Percentiles rank a stretch among this genome's conserved stretches.
Evolutionary conservation across 2,113 vertebrate genomes (phyloP).

Genomic region (Megaleporinus macrocephalus): DNA sequence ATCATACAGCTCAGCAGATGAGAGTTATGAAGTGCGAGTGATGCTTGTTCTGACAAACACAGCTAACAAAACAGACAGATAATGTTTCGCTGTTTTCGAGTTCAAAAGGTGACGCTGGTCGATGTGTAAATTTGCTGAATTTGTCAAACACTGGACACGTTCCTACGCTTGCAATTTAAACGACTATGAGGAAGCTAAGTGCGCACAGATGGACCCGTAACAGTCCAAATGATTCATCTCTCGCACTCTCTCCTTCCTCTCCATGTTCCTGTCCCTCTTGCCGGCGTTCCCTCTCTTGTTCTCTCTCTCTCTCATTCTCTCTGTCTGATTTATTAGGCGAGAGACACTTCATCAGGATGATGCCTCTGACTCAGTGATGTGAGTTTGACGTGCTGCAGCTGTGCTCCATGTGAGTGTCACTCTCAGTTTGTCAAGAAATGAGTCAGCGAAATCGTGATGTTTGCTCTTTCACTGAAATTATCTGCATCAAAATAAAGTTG

Average conservation of each 20-base stretch:
- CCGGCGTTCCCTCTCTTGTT: conserved; percentile 21
- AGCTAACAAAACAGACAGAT: background rate
- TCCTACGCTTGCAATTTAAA: background rate
- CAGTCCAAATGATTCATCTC: background rate
- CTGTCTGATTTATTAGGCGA: conserved; percentile 17
- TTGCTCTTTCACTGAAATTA: conserved; percentile 44
- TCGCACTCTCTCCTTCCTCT: conserved; percentile 33
- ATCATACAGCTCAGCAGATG: background rate
- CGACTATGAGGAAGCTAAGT: background rate
- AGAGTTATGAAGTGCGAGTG: background rate
- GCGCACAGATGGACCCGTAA: conserved; percentile 23
- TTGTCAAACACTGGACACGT: background rate
- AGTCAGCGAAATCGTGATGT: conserved; percentile 53
- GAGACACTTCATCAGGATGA: conserved; percentile 41
- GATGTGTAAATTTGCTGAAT: background rate
- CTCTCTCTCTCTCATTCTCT: background rate
- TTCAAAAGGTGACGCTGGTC: background rate
- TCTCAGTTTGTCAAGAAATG: conserved; percentile 50
- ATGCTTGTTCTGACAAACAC: background rate
- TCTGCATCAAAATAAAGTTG: conserved; percentile 46
- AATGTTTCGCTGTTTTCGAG: background rate
- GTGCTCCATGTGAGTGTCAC: conserved; percentile 48
- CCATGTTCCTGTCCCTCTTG: background rate
- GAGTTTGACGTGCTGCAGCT: conserved; percentile 50
- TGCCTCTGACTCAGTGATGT: conserved; percentile 8